Percentiles rank a stretch among this genome's conserved stretches.
phyloP scores from a whole-genome alignment of 2,113 vertebrate species.

The Caloenas nicobarica region DNA sequence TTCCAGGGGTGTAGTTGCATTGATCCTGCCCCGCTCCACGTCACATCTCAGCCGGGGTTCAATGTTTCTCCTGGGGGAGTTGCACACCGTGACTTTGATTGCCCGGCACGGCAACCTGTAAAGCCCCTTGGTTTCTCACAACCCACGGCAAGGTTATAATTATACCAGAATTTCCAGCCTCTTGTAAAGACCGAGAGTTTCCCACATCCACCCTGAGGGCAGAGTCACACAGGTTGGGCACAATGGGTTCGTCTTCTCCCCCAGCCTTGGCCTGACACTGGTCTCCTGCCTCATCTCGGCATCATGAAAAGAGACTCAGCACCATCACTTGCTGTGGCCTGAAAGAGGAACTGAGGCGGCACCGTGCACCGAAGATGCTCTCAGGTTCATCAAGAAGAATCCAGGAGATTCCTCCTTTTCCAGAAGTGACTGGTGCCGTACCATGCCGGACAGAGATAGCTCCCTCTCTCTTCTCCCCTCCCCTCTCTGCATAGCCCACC shows the following conservation, averaged over 20 bases:
- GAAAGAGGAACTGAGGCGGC: neutral
- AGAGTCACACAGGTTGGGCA: neutral
- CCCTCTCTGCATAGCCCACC: rapidly evolving
- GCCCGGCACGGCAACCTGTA: neutral
- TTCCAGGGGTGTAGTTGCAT: rapidly evolving
- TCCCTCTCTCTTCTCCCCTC: neutral
- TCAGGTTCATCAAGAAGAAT: neutral
- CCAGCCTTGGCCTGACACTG: neutral
- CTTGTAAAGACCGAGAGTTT: neutral
- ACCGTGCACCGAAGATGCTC: rapidly evolving
- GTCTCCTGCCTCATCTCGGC: neutral
- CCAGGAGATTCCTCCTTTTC: neutral
- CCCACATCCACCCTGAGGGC: neutral
- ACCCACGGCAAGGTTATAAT: slow-evolving; percentile 47
- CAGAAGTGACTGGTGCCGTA: rapidly evolving
- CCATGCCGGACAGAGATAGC: rapidly evolving
- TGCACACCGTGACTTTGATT: neutral
- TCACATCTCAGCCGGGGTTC: neutral
- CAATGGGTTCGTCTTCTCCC: neutral
- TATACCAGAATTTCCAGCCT: slow-evolving; percentile 58
- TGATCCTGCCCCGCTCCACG: rapidly evolving
- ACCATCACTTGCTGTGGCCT: rapidly evolving
- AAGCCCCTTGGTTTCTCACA: slow-evolving; percentile 62
- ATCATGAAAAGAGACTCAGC: neutral
- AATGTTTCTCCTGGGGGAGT: neutral